Evolutionary conservation across 2,888 invertebrate species (phyloP), one percentile per base, ranked within the genome.

Genomic region (Agrotis segetum): DNA sequence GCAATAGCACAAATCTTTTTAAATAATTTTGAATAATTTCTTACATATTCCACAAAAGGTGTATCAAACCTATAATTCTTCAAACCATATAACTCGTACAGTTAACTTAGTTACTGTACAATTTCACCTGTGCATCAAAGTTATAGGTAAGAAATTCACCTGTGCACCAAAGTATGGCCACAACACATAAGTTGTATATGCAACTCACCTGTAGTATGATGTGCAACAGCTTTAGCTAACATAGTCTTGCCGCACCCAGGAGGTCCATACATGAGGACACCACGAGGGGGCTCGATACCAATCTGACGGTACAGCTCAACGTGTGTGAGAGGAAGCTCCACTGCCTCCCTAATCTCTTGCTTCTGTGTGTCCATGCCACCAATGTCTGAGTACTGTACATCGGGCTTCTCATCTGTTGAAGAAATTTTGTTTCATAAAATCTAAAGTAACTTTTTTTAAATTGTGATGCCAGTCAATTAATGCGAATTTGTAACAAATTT

Each of bases 361-460:
- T 99, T 99, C 93, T 99, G 99, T 97, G 99, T 99, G 93, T 99
- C 99, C 98, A 99, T 99, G 49, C 99, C 99, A 93, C 99, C 99
- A 90, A 99, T 99, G 90, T 99, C 99, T 6, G 98, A 97, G 93
- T 99, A 99, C 77, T 98, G 97, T 11, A 99, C 99, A 93, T 99
- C 99, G 0, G 99, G 99, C 91, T 99, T 99, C 93, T 99, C 99
- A 97, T 99, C 99, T 97, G 85, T 56, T 61, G 66, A 77, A 73
- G 44, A 44, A 52, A 53, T 34, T 9, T 65, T 24, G 11, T 24
- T 52, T 52, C 3, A 52, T 19, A 21, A 19, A 61, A 29, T 34
- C 4, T 21, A n/a, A n/a, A 60, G 34, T 52, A 17, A 40, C 16
- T 62, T 29, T 66, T 40, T 9, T 40, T 40, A 11, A 2, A 40